These are phyloP conservation scores for Xenopus tropicalis DNA, from an alignment of 2,113 vertebrate species.

Conservation along the genomic window DNA sequence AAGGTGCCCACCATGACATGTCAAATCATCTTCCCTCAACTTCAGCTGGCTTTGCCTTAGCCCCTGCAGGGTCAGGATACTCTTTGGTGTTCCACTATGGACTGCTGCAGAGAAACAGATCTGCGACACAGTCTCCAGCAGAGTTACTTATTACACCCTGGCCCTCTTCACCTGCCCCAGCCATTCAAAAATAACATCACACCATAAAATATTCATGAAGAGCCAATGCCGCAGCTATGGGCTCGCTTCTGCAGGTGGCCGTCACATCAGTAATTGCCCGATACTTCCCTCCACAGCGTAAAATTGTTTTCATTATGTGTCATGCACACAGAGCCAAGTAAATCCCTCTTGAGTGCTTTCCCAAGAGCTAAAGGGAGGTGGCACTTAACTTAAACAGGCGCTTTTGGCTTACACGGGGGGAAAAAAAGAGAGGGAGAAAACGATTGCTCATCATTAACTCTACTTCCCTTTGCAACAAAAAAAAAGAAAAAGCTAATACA, in stretches of 20 bases:
- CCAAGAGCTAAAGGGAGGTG: constrained; percentile 93
- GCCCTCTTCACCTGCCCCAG: constrained; percentile 88
- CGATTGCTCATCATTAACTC: constrained; percentile 93
- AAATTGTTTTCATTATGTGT: constrained; percentile 99
- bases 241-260: constrained; percentile 97
- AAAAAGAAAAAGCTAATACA: constrained; percentile 87
- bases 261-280: constrained; percentile 98
- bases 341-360: constrained; percentile 92
- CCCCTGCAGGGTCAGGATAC: constrained; percentile 85
- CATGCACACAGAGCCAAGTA: constrained; percentile 95
- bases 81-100: constrained; percentile 87
- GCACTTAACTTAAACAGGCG: constrained; percentile 96
- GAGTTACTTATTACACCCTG: constrained; percentile 90
- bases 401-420: constrained; percentile 76
- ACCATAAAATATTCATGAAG: constrained; percentile 99
- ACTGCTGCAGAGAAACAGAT: constrained; percentile 89
- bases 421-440: constrained; percentile 68
- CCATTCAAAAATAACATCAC: constrained; percentile 95
- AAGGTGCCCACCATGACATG: constrained; percentile 86
- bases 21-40: constrained; percentile 84
- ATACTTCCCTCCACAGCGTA: constrained; percentile 96
- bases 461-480: constrained; percentile 80
- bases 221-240: constrained; percentile 67
- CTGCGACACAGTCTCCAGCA: constrained; percentile 95
- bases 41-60: constrained; percentile 70